phyloP scores from a whole-genome alignment of 2,888 invertebrate genomes.

The Sminthurides aquaticus region DNA sequence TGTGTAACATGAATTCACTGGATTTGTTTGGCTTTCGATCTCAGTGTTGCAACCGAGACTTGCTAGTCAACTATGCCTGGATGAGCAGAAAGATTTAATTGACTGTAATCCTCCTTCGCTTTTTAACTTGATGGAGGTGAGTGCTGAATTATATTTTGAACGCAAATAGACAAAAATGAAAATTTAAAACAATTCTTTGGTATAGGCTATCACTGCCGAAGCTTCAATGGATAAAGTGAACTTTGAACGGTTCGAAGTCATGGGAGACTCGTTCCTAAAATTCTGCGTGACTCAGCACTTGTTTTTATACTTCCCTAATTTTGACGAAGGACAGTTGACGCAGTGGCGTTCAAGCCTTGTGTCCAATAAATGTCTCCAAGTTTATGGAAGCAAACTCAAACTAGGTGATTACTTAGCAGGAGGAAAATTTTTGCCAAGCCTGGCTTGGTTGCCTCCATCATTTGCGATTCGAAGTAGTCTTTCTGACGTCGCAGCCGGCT shows the following conservation, averaged over 20 bases:
- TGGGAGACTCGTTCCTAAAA: slow-evolving; percentile 85
- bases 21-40: too few species aligned
- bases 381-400: slow-evolving; percentile 54
- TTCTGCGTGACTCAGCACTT: slow-evolving; percentile 66
- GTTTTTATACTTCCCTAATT: slow-evolving; percentile 59
- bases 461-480: slow-evolving; percentile 49
- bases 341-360: slow-evolving; percentile 62
- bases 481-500: slow-evolving; percentile 3
- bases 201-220: slow-evolving; percentile 62
- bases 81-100: neutral
- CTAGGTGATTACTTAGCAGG: slow-evolving; percentile 31
- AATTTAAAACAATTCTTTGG: too few species aligned
- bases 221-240: slow-evolving; percentile 67
- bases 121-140: slow-evolving; percentile 32
- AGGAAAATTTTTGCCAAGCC: slow-evolving; percentile 57
- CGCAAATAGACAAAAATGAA: too few species aligned
- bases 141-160: too few species aligned
- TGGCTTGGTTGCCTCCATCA: slow-evolving; percentile 75
- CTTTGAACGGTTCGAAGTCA: slow-evolving; percentile 73
- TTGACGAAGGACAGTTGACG: slow-evolving; percentile 72
- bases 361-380: slow-evolving; percentile 79
- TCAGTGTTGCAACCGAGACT: neutral
- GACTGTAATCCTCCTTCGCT: slow-evolving; percentile 26
- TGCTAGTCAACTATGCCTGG: neutral
- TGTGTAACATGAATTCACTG: too few species aligned